Base-by-base conservation (phyloP, 92 coral and sea anemone species). In the Palythoa grandiflora region DNA sequence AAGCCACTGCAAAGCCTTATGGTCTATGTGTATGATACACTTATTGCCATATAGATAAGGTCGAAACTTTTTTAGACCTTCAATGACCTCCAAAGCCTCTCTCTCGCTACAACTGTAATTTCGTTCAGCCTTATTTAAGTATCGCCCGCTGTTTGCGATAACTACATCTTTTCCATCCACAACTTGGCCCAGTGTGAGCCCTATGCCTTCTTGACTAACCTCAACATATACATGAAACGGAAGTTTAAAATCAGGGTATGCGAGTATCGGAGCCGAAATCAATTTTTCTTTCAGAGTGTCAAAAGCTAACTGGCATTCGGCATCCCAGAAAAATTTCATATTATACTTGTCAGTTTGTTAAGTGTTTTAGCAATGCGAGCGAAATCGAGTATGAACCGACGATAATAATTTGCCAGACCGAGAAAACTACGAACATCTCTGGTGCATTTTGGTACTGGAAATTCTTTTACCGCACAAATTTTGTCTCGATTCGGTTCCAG, bases 101-200 rank as follows among this genome's bases (percentile, higher is more conserved):
- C 88, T 68, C 57, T 89, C 92, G 16, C 86, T 84, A 15, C 85
- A 83, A 21, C 81, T 77, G 78, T 89, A 89, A 14, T 84, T 83
- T 39, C 88, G 73, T 60, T 89, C 89, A 3, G 87, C 92, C 60
- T 80, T 68, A 85, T 70, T 84, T 48, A 89, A 47, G 73, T 80
- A 75, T 20, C 92, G 92, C n/a, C 92, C 85, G 50, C 83, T 83
- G 78, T 85, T 77, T 28, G 92, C 88, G 47, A 83, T 89, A 21
- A 53, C 92, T 15, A 83, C 88, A 20, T 89, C 85, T 19, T 79
- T 70, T 40, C 84, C 55, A 38, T 89, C 85, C 0, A 60, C 52
- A 55, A 80, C 66, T 80, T 80, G 85, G 54, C 85, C 73, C 9
- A 83, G 36, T 4, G 77, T 73, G 2, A 84, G 65, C 48, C 87